phyloP scores from a whole-genome alignment of 2,113 vertebrate genomes.

The Paracanthobrama guichenoti region DNA sequence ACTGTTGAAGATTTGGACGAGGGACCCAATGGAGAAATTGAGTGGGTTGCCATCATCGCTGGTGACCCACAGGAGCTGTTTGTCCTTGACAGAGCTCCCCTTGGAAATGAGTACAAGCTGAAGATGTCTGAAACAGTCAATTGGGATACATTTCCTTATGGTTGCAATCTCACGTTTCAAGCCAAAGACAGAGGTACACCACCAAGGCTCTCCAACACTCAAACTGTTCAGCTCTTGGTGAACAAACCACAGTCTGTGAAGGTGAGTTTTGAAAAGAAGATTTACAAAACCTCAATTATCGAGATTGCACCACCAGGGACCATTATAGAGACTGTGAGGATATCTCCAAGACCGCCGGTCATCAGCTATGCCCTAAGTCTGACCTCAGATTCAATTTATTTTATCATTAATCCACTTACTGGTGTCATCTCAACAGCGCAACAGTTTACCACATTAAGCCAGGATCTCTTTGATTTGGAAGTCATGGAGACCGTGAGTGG shows the following conservation, averaged over 20 bases:
- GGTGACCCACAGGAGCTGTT: constrained; percentile 91
- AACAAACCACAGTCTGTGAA: constrained; percentile 74
- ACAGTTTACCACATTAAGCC: constrained; percentile 79
- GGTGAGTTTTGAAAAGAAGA: constrained; percentile 82
- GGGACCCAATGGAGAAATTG: constrained; percentile 90
- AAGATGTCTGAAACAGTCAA: constrained; percentile 82
- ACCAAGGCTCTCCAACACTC: constrained; percentile 84
- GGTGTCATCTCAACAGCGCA: constrained; percentile 86
- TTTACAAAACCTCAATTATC: constrained; percentile 84
- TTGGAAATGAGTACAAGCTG: constrained; percentile 86
- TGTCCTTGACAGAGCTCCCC: constrained; percentile 81
- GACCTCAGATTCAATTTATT: constrained; percentile 79
- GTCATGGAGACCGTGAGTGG: constrained; percentile 77
- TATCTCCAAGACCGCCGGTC: constrained; percentile 77
- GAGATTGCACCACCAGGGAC: constrained; percentile 93
- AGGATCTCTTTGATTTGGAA: constrained; percentile 81
- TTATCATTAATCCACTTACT: constrained; percentile 86
- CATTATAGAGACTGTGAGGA: constrained; percentile 82
- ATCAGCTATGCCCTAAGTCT: constrained; percentile 85
- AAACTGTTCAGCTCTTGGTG: constrained; percentile 82
- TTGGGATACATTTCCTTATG: constrained; percentile 84
- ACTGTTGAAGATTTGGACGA: constrained; percentile 91
- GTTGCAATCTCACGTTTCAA: constrained; percentile 92
- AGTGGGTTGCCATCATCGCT: constrained; percentile 88
- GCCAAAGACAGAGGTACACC: constrained; percentile 92